These are phyloP conservation scores for Tamias sibiricus DNA, from an alignment of 2,113 vertebrate genomes.

Conservation along the genomic window DNA sequence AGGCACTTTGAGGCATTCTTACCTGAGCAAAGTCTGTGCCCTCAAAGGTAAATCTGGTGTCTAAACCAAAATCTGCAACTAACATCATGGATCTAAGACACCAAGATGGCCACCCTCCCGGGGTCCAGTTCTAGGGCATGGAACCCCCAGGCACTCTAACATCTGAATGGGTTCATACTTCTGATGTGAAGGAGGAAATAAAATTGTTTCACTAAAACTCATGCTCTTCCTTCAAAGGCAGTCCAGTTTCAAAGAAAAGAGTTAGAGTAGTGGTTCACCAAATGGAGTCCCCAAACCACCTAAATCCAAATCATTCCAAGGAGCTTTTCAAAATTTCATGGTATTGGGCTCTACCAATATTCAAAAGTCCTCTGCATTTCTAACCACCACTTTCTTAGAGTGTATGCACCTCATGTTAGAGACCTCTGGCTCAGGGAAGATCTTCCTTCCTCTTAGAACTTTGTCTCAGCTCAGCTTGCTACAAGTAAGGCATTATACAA, in stretches of 20 bases:
- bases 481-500: background rate
- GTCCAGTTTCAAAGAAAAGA: background rate
- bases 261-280: background rate
- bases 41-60: background rate
- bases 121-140: background rate
- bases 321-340: background rate
- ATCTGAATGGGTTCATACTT: background rate
- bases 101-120: background rate
- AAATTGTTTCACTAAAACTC: background rate
- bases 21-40: slow-evolving; percentile 48
- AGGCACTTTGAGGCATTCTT: slow-evolving; percentile 61
- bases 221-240: background rate
- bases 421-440: background rate
- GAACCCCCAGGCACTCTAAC: background rate
- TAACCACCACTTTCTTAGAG: too few relatives aligned
- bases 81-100: slow-evolving; percentile 74
- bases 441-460: background rate
- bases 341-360: too few relatives aligned
- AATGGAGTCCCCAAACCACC: background rate
- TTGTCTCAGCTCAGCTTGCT: background rate
- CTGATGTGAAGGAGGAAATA: background rate
- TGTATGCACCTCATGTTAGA: background rate
- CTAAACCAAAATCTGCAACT: slow-evolving; percentile 62
- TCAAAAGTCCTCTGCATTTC: background rate
- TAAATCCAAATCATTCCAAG: background rate